These are phyloP conservation scores for Asarcornis scutulata DNA, from an alignment of 2,113 vertebrate genomes.

Conservation along the genomic window DNA sequence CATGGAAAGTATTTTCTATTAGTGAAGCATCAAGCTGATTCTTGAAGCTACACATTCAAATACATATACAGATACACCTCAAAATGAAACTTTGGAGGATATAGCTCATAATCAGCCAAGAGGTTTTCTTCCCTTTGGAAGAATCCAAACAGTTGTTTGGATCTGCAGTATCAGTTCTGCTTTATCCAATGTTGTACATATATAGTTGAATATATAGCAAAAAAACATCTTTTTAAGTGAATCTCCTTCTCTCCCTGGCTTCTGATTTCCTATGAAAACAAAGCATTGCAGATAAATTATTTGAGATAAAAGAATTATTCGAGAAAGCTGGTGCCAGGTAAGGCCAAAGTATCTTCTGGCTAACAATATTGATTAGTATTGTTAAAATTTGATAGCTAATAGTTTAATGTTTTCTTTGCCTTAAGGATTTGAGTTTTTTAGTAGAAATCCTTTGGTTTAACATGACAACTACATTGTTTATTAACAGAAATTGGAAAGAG, in stretches of 20 bases:
- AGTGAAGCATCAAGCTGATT: conserved; percentile 48
- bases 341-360: conserved; percentile 35
- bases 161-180: not conserved
- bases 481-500: conserved; percentile 11
- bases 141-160: not conserved
- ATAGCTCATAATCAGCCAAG: conserved; percentile 55
- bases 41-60: conserved; percentile 28
- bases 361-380: conserved; percentile 52
- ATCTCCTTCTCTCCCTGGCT: not conserved
- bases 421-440: not conserved
- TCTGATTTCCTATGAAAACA: conserved; percentile 48
- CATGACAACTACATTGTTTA: conserved; percentile 23
- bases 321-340: not conserved
- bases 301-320: conserved; percentile 30
- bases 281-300: not conserved
- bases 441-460: not conserved
- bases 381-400: conserved; percentile 21
- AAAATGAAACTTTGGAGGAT: conserved; percentile 68
- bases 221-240: not conserved
- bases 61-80: conserved; percentile 40
- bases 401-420: not conserved
- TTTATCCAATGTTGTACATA: not conserved
- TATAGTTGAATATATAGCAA: conserved; percentile 29
- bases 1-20: not conserved
- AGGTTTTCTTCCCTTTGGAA: conserved; percentile 57